phyloP scores from a whole-genome alignment of 2,113 vertebrate species.

The Ranitomeya variabilis region DNA sequence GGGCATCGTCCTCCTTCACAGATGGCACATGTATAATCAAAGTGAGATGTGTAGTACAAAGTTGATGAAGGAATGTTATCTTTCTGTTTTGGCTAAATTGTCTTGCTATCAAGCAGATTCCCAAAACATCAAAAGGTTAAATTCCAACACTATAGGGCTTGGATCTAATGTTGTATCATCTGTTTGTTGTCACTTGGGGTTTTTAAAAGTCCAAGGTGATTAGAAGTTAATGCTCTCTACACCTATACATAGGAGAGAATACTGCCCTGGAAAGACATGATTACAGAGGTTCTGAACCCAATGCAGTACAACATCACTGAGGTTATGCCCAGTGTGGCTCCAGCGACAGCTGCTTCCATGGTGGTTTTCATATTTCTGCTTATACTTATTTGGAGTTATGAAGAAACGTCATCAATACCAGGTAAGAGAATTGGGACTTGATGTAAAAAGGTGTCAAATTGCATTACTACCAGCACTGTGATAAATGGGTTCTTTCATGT shows the following conservation, averaged over 20 bases:
- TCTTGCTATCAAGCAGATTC: conserved; percentile 35
- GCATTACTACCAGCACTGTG: not conserved
- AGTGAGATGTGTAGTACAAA: conserved; percentile 11
- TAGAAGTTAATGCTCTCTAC: not conserved
- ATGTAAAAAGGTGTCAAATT: not conserved
- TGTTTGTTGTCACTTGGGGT: not conserved
- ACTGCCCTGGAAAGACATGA: conserved; percentile 52
- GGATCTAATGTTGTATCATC: not conserved
- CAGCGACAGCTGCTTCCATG: conserved; percentile 67
- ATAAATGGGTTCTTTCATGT: not conserved
- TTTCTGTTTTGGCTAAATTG: conserved; percentile 45
- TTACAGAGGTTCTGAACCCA: conserved; percentile 68
- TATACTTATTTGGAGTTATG: conserved; percentile 71
- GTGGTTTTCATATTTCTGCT: conserved; percentile 78
- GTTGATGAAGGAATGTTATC: conserved; percentile 27
- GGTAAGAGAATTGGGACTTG: conserved; percentile 70
- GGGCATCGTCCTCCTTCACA: conserved; percentile 23
- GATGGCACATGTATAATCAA: conserved; percentile 44
- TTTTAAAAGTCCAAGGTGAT: not conserved
- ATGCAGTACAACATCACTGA: conserved; percentile 67
- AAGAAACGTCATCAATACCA: conserved; percentile 76
- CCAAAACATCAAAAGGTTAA: conserved; percentile 52
- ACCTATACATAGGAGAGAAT: conserved; percentile 2
- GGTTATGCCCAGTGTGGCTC: conserved; percentile 55
- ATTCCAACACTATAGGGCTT: conserved; percentile 30